Conservation (phyloP, 2,797 vertebrate species). For the Sebastes flavidus region DNA sequence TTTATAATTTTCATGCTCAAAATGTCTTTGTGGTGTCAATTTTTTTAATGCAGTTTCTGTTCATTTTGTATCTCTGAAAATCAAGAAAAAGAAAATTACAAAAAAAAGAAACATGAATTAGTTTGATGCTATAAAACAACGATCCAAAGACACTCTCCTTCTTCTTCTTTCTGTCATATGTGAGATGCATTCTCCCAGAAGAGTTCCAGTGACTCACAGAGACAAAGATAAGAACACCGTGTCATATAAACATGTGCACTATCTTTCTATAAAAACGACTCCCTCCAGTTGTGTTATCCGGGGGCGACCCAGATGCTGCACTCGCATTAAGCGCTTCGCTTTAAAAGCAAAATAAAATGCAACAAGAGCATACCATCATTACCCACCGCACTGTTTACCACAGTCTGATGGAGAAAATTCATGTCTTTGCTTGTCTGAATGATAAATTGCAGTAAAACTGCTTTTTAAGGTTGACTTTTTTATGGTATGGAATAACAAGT, state of each 20-base stretch:
- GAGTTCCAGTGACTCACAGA: not conserved
- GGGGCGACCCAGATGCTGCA: not conserved
- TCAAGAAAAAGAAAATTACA: too few relatives aligned
- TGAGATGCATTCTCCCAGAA: not conserved
- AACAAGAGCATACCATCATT: not conserved
- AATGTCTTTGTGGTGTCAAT: too few relatives aligned
- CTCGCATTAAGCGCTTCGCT: not conserved
- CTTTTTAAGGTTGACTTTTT: not conserved
- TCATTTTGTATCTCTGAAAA: too few relatives aligned
- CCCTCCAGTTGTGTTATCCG: not conserved
- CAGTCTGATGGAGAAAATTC: conserved; percentile 3
- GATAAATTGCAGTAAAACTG: conserved; percentile 11
- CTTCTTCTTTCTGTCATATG: not conserved
- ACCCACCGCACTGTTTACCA: conserved; percentile 1
- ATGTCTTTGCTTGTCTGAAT: conserved; percentile 9
- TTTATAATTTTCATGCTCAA: not conserved
- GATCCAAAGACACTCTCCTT: not conserved
- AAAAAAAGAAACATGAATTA: too few relatives aligned
- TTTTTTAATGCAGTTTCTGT: too few relatives aligned
- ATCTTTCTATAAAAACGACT: not conserved
- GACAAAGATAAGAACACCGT: not conserved
- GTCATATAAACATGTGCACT: not conserved
- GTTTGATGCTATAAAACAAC: not conserved
- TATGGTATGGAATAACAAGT: not conserved
- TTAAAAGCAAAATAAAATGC: conserved; percentile 13